Evolutionary conservation across 37 sponge, comb jelly and placozoan species (phyloP).

Genomic region (Tethya wilhelma): DNA sequence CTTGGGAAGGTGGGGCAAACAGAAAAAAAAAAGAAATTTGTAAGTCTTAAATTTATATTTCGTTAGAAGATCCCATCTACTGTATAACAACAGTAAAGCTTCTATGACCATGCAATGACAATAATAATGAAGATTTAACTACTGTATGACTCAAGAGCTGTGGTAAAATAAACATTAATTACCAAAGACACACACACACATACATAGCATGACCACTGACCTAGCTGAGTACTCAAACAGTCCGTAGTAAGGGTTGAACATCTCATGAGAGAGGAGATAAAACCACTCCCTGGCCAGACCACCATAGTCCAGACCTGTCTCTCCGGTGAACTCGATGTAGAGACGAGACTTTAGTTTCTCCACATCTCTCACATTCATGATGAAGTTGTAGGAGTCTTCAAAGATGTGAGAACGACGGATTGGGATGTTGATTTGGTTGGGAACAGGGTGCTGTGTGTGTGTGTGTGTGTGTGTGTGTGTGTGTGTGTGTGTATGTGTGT

Average conservation of each 20-base stretch:
- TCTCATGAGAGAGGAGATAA: slow-evolving; percentile 92
- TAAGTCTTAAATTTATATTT: neutral
- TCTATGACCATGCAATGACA: too few species aligned
- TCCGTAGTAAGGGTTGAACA: slow-evolving; percentile 99
- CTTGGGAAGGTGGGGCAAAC: neutral
- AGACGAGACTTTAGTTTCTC: slow-evolving; percentile 66
- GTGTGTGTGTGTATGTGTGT: too few species aligned
- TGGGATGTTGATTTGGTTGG: slow-evolving; percentile 72
- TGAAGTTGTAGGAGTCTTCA: slow-evolving; percentile 81
- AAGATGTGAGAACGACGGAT: slow-evolving; percentile 69
- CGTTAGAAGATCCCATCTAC: neutral
- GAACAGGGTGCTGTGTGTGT: slow-evolving; percentile 50
- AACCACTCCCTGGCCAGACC: slow-evolving; percentile 99
- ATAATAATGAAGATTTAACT: neutral
- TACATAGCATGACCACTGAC: slow-evolving; percentile 34
- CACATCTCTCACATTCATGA: slow-evolving; percentile 72
- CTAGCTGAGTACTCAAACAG: slow-evolving; percentile 99
- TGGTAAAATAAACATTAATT: neutral
- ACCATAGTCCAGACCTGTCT: slow-evolving; percentile 96
- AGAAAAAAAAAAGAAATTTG: neutral
- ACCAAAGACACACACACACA: neutral
- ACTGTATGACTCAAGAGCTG: neutral
- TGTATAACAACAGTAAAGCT: too few species aligned
- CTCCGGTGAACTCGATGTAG: slow-evolving; percentile 86
- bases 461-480: neutral